Evolutionary conservation across 2,888 invertebrate species (phyloP).

Genomic region (Meta bourneti): DNA sequence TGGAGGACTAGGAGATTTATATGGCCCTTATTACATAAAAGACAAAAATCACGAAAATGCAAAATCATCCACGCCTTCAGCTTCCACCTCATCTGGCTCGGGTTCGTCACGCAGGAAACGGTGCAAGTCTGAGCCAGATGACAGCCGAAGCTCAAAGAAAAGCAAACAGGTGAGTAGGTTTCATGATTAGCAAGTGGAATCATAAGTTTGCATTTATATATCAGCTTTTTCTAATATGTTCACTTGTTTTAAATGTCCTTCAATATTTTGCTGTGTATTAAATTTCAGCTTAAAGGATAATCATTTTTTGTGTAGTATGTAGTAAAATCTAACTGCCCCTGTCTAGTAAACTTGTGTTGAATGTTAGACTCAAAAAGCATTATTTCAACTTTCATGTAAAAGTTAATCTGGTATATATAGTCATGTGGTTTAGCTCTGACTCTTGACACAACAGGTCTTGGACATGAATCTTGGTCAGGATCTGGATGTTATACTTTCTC

Average conservation of each 20-base stretch:
- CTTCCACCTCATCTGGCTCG: constrained; percentile 22
- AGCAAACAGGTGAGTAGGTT: constrained; percentile 62
- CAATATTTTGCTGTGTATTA: too few relatives aligned
- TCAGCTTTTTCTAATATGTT: background rate
- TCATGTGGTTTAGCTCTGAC: too few relatives aligned
- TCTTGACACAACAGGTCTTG: too few relatives aligned
- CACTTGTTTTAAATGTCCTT: background rate
- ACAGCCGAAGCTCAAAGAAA: constrained; percentile 64
- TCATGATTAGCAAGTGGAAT: background rate
- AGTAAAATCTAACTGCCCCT: too few relatives aligned
- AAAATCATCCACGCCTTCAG: constrained; percentile 23
- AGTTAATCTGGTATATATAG: too few relatives aligned
- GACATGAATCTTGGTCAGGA: too few relatives aligned
- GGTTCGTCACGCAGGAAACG: constrained; percentile 48
- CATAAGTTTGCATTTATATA: background rate
- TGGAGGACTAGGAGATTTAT: constrained; percentile 89
- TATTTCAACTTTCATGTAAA: too few relatives aligned
- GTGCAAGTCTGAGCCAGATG: constrained; percentile 64
- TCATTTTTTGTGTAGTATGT: too few relatives aligned
- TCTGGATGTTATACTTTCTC: too few relatives aligned
- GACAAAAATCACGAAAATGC: constrained; percentile 57
- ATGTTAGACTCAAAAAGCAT: too few relatives aligned
- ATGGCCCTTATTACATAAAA: constrained; percentile 89
- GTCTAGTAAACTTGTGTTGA: too few relatives aligned
- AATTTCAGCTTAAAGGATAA: too few relatives aligned